Evolutionary conservation across 1,140 invertebrate genomes (phyloP).

Genomic region (Ephestia elutella): DNA sequence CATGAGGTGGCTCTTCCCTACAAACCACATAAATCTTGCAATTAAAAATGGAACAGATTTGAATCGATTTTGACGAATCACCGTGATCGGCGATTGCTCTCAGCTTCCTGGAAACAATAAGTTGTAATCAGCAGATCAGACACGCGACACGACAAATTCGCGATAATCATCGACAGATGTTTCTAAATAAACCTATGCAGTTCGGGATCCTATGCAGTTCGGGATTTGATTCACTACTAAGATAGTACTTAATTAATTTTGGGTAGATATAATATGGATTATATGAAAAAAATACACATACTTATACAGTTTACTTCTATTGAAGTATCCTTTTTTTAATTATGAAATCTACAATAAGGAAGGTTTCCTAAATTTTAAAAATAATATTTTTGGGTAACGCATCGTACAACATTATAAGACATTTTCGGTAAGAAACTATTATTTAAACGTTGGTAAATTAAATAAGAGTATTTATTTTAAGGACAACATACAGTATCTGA

Average conservation of each 20-base stretch:
- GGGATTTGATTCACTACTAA: neutral
- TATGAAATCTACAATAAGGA: too few species aligned
- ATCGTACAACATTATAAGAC: too few species aligned
- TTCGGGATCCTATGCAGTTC: neutral
- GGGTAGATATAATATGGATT: neutral
- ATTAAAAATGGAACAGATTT: constrained; percentile 64
- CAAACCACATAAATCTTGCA: constrained; percentile 18
- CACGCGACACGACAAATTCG: constrained; percentile 64
- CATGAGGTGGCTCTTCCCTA: constrained; percentile 22
- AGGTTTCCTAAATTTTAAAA: too few species aligned
- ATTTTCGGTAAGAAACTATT: too few species aligned
- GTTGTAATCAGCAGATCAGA: constrained; percentile 53
- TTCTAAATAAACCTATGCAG: constrained; percentile 10
- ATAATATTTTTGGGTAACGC: too few species aligned
- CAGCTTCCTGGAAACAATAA: constrained; percentile 56
- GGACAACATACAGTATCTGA: too few species aligned
- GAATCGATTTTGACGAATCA: constrained; percentile 66
- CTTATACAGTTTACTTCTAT: neutral
- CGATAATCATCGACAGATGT: constrained; percentile 65
- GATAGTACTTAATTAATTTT: neutral
- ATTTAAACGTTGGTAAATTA: too few species aligned
- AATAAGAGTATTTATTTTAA: too few species aligned
- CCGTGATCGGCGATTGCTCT: constrained; percentile 35
- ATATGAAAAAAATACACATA: neutral
- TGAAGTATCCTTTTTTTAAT: too few species aligned